Evolutionary conservation across 2,113 vertebrate genomes (phyloP).

Genomic region (Erythrocercus mccallii): DNA sequence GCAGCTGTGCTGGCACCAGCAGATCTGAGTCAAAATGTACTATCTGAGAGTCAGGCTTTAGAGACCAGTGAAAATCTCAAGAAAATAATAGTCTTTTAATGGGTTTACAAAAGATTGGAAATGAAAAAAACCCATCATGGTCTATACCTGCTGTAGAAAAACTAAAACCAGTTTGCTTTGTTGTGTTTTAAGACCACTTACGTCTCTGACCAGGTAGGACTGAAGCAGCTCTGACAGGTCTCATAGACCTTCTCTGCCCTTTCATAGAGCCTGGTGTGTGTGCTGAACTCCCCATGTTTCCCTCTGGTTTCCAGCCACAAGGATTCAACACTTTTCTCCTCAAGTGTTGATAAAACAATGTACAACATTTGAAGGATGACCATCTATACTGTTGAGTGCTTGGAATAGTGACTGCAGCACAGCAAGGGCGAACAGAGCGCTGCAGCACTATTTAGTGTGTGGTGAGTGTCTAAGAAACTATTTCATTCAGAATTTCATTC

Average conservation of each 20-base stretch:
- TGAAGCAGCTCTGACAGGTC: not conserved
- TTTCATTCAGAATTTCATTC: conserved; percentile 33
- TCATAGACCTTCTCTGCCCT: not conserved
- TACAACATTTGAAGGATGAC: not conserved
- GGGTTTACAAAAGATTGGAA: not conserved
- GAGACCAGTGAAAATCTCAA: not conserved
- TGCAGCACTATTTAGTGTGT: not conserved
- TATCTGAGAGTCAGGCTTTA: not conserved
- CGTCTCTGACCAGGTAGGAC: not conserved
- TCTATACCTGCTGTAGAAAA: not conserved
- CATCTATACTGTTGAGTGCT: not conserved
- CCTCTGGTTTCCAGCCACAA: not conserved
- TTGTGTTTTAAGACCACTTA: not conserved
- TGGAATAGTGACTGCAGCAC: not conserved
- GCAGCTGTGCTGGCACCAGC: not conserved
- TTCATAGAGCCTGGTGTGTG: not conserved
- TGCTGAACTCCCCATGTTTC: not conserved
- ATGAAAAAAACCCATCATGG: accelerated
- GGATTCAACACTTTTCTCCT: not conserved
- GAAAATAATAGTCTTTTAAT: not conserved
- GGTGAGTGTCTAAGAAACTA: not conserved
- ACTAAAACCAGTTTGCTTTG: not conserved
- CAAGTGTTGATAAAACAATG: not conserved
- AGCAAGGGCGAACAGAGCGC: not conserved
- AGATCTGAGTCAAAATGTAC: not conserved